Evolutionary conservation across 2,113 vertebrate species (phyloP), one percentile per base, ranked within the genome.

Genomic region (Hydrochoerus hydrochaeris): DNA sequence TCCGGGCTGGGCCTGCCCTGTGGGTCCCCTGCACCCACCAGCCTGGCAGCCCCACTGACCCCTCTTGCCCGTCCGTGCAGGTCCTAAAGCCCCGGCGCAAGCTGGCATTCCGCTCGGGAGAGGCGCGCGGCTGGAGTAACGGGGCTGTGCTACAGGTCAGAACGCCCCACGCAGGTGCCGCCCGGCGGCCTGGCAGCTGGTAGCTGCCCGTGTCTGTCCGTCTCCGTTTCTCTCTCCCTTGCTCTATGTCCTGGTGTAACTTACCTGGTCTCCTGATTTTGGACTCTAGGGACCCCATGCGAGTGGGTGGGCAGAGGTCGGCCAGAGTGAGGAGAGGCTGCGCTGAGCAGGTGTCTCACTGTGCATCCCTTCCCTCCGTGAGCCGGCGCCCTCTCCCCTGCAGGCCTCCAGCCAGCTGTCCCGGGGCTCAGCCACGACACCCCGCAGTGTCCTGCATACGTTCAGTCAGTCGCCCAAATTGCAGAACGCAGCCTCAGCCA

Each of bases 381-480:
- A 95, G 35, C 52, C 0, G 80, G 80, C 0, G 0, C 32, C 9
- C 46, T 26, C 58, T 96, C 41, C 95, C n/a, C 38, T 17, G 0
- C 96, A 99, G 99, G 99, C 98, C 97, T 98, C 99, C 89, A 98
- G 98, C 97, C 99, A 99, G 97, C 98, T 99, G 98, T 98, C 99
- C 44, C 99, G 99, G 97, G 99, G 98, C 84, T 96, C 99, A 16
- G 97, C 99, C 92, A 96, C 99, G 17, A 96, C 99, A 9, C 98
- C 99, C 6, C 99, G 99, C 2, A 98, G 99, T 0, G 98, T 99
- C 95, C 98, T 99, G 98, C 99, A 99, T 98, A 98, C 98, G 2
- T 99, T 99, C 97, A 99, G 99, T 95, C 98, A 98, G 92, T 99
- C 99, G 3, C 99, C 99, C 69, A 99, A 99, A 98, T 98, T 99